Percentiles rank a stretch among this genome's conserved stretches.
These are phyloP conservation scores for Mamestra brassicae DNA, from an alignment of 2,888 invertebrate genomes.

Conservation along the genomic window DNA sequence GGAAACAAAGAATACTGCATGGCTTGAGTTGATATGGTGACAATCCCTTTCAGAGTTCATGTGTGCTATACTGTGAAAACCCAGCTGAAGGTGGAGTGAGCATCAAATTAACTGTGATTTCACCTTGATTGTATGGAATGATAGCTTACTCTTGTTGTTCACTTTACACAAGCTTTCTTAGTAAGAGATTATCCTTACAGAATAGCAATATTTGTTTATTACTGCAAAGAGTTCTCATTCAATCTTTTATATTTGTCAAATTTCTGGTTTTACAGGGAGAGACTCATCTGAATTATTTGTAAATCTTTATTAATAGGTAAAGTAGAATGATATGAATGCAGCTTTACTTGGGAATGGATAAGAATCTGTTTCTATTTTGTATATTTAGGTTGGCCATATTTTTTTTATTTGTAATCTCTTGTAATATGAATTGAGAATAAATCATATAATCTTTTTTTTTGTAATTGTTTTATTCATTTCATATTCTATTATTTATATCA, in stretches of 20 bases:
- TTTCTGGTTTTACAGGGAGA: slow-evolving; percentile 50
- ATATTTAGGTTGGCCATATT: slow-evolving; percentile 76
- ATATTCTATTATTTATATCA: slow-evolving; percentile 10
- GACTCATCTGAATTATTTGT: slow-evolving; percentile 16
- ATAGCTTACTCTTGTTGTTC: too few species aligned
- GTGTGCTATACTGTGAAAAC: too few species aligned
- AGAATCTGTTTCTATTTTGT: slow-evolving; percentile 56
- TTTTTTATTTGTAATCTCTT: slow-evolving; percentile 75
- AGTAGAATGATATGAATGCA: slow-evolving; percentile 40
- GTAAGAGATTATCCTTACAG: too few species aligned
- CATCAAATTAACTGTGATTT: too few species aligned
- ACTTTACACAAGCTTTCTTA: too few species aligned
- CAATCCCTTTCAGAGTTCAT: too few species aligned
- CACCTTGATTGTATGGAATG: too few species aligned
- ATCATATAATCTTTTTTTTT: slow-evolving; percentile 72
- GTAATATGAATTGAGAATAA: slow-evolving; percentile 74
- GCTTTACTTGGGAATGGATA: slow-evolving; percentile 34
- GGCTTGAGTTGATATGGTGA: too few species aligned
- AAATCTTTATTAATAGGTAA: neutral
- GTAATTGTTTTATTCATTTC: slow-evolving; percentile 40
- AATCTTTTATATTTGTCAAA: slow-evolving; percentile 20
- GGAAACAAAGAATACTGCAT: too few species aligned
- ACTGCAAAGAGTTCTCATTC: slow-evolving; percentile 24
- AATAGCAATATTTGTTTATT: neutral
- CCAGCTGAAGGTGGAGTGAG: too few species aligned